phyloP scores from a whole-genome alignment of 1,140 invertebrate species.

The Bombus vancouverensis region DNA sequence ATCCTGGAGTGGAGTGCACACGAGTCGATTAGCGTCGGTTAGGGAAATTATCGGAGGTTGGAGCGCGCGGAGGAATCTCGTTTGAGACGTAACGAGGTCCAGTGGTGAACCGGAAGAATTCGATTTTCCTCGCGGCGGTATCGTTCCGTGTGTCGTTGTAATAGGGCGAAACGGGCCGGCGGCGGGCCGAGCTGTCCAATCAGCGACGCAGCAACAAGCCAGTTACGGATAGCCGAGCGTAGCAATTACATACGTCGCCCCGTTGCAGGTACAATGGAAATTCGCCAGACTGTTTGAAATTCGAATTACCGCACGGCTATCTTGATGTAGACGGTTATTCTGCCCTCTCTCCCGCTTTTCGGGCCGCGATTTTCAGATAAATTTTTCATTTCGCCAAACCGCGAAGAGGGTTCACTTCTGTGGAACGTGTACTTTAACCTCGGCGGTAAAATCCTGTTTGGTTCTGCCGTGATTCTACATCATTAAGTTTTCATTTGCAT shows the following conservation, averaged over 20 bases:
- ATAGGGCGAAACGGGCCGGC: conserved; percentile 52
- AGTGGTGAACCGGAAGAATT: conserved; percentile 61
- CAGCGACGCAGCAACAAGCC: conserved; percentile 73
- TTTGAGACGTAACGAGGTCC: conserved; percentile 52
- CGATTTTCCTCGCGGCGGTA: conserved; percentile 48
- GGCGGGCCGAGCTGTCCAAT: conserved; percentile 60
- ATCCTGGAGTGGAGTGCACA: not conserved
- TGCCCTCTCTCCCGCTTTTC: not conserved
- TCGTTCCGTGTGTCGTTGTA: conserved; percentile 55
- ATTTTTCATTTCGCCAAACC: conserved; percentile 26
- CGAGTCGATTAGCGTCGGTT: conserved; percentile 42
- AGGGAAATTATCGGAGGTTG: conserved; percentile 23
- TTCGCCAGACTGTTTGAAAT: conserved; percentile 80
- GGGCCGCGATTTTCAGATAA: conserved; percentile 33
- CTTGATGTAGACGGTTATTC: conserved; percentile 70
- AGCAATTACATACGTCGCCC: conserved; percentile 75
- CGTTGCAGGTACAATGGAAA: conserved; percentile 77
- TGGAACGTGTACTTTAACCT: not conserved
- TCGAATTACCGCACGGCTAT: conserved; percentile 78
- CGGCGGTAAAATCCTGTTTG: not conserved
- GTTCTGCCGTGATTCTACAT: not conserved
- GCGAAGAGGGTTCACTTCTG: not conserved
- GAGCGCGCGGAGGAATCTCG: conserved; percentile 26
- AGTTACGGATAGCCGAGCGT: conserved; percentile 74
- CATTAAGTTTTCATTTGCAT: not conserved